Percentiles rank a stretch among this genome's conserved stretches.
Conservation (phyloP, 2,888 invertebrate species). For the Augiades crinisus region DNA sequence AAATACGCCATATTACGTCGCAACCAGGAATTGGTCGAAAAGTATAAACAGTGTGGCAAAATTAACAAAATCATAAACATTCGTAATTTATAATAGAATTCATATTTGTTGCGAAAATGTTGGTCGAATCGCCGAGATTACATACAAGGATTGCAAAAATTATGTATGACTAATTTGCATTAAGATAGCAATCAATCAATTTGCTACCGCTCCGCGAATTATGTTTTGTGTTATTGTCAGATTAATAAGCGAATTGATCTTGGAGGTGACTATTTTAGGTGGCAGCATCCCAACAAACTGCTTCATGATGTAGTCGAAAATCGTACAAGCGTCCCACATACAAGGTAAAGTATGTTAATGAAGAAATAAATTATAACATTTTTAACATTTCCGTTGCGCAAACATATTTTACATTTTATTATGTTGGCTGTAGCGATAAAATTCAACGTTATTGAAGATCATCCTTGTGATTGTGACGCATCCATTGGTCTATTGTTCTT, state of each 20-base stretch:
- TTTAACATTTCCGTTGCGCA: constrained; percentile 30
- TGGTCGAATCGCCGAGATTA: not conserved
- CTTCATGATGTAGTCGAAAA: constrained; percentile 38
- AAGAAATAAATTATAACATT: constrained; percentile 36
- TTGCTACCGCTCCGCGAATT: constrained; percentile 32
- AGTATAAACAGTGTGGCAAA: too few relatives aligned
- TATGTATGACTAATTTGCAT: not conserved
- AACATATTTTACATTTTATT: constrained; percentile 28
- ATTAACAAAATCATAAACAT: not conserved
- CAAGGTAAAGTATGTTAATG: constrained; percentile 46
- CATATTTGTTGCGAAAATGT: not conserved
- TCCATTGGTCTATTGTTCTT: constrained; percentile 16
- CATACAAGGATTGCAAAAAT: too few relatives aligned
- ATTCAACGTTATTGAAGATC: constrained; percentile 7
- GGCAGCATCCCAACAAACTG: constrained; percentile 33
- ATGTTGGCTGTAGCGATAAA: constrained; percentile 27
- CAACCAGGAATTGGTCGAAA: too few relatives aligned
- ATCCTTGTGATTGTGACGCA: constrained; percentile 11
- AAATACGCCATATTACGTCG: too few relatives aligned
- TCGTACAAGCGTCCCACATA: constrained; percentile 30
- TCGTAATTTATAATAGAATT: not conserved
- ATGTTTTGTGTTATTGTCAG: constrained; percentile 7
- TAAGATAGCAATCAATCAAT: not conserved
- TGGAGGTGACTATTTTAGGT: constrained; percentile 33
- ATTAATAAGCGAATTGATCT: constrained; percentile 21